A percentile compares a stretch with the other conserved stretches of the same genome.
Evolutionary conservation across 2,888 invertebrate species (phyloP).

Genomic region (Philopedon plagiatum): DNA sequence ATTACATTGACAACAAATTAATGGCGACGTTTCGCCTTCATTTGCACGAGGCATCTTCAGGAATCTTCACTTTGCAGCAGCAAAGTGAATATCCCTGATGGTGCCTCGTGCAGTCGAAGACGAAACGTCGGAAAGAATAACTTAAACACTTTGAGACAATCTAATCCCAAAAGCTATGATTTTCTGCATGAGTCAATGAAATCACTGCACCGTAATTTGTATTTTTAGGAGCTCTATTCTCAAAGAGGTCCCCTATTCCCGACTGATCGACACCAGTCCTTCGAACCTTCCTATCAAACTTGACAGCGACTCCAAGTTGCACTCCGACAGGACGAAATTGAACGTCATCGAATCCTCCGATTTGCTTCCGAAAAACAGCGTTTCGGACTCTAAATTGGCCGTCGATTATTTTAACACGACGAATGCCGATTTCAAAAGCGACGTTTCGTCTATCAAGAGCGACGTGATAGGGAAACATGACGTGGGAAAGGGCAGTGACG

Average conservation of each 20-base stretch:
- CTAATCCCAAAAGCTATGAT: no score
- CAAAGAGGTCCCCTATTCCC: conserved; percentile 84
- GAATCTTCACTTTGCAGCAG: no score
- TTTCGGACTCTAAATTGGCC: conserved; percentile 88
- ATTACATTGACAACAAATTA: no score
- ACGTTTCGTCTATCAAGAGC: conserved; percentile 51
- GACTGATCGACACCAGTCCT: conserved; percentile 80
- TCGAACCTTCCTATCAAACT: conserved; percentile 71
- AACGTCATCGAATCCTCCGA: conserved; percentile 69
- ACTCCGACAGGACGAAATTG: conserved; percentile 70
- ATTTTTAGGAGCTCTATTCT: conserved; percentile 60
- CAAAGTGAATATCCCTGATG: no score
- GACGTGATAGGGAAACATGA: conserved; percentile 43
- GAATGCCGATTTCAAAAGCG: conserved; percentile 54
- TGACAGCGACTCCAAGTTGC: conserved; percentile 81
- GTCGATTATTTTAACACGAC: conserved; percentile 78
- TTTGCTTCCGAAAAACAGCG: conserved; percentile 81
- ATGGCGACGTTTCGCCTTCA: no score
- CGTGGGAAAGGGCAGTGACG: conserved; percentile 49
- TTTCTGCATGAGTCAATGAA: no score
- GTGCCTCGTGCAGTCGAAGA: no score
- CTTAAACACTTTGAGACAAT: no score
- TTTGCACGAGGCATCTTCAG: no score
- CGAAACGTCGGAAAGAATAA: no score
- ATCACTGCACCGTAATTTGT: conserved; percentile 33